Percentiles rank a stretch among this genome's conserved stretches.
Evolutionary conservation across 2,888 invertebrate species (phyloP).

Genomic region (Sphaeridia pumilis): DNA sequence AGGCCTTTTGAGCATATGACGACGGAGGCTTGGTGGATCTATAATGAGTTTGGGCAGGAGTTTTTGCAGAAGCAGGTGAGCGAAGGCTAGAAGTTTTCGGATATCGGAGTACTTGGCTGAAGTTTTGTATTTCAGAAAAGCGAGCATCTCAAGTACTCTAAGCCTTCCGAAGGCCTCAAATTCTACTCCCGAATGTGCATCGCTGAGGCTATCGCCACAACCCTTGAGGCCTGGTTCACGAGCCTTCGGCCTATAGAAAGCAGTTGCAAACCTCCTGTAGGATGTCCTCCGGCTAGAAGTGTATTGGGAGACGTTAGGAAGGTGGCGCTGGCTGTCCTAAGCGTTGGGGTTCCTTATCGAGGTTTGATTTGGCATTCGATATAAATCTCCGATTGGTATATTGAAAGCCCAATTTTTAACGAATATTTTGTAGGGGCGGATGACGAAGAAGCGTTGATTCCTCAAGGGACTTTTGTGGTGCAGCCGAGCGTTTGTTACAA

Average conservation of each 20-base stretch:
- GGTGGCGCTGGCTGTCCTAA: slow-evolving; percentile 17
- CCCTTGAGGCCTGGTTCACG: slow-evolving; percentile 29
- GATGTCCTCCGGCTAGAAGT: slow-evolving; percentile 5
- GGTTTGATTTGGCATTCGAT: too few species aligned
- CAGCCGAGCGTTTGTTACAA: slow-evolving; percentile 28
- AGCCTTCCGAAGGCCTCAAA: too few species aligned
- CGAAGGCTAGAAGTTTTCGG: too few species aligned
- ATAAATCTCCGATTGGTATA: too few species aligned
- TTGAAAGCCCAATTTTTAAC: too few species aligned
- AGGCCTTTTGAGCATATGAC: slow-evolving; percentile 29
- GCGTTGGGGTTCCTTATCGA: slow-evolving; percentile 16
- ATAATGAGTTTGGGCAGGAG: slow-evolving; percentile 19
- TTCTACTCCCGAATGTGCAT: slow-evolving; percentile 19
- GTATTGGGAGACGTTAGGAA: slow-evolving; percentile 5
- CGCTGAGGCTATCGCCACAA: slow-evolving; percentile 30
- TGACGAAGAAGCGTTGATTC: slow-evolving; percentile 20
- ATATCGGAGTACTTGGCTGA: too few species aligned
- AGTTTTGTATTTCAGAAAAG: too few species aligned
- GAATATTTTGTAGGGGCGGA: too few species aligned
- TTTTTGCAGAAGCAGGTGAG: slow-evolving; percentile 25
- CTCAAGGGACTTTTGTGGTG: slow-evolving; percentile 32
- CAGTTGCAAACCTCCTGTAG: too few species aligned
- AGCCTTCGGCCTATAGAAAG: too few species aligned
- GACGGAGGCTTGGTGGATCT: slow-evolving; percentile 23
- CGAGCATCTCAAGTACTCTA: too few species aligned